Percentiles rank a stretch among this genome's conserved stretches.
Evolutionary conservation across 2,888 invertebrate species (phyloP).

Genomic region (Eupsilia transversa): DNA sequence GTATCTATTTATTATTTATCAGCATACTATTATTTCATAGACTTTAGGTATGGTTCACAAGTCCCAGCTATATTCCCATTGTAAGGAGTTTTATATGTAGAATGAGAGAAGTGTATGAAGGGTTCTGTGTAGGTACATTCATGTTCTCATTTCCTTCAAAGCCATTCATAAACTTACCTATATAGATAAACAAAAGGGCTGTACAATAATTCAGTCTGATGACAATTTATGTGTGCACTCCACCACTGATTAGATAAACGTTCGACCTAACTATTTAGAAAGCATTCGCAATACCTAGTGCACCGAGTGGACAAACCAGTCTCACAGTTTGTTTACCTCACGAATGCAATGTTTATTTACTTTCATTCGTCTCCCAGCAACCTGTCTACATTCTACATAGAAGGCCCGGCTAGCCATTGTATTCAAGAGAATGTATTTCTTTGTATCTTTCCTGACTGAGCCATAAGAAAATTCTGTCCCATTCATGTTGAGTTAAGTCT

Average conservation of each 20-base stretch:
- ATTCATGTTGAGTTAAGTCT: constrained; percentile 42
- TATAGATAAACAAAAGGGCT: constrained; percentile 39
- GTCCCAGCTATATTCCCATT: not conserved
- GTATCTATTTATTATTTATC: not conserved
- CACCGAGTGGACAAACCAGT: constrained; percentile 78
- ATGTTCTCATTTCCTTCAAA: constrained; percentile 4
- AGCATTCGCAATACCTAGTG: constrained; percentile 71
- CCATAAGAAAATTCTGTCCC: constrained; percentile 37
- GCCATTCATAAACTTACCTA: constrained; percentile 12
- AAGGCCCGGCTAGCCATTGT: constrained; percentile 65
- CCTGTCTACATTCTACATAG: constrained; percentile 72
- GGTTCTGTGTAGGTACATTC: not conserved
- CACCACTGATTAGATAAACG: constrained; percentile 59
- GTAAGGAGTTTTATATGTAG: too few relatives aligned
- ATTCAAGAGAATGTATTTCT: constrained; percentile 48
- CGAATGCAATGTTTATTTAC: constrained; percentile 87
- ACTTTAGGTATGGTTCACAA: not conserved
- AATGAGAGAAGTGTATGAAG: too few relatives aligned
- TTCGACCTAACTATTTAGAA: constrained; percentile 75
- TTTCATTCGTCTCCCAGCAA: constrained; percentile 81
- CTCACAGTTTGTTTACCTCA: constrained; percentile 86
- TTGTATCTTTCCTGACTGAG: constrained; percentile 36
- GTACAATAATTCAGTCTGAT: constrained; percentile 41
- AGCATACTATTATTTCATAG: not conserved
- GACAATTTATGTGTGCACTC: constrained; percentile 49